phyloP scores from a whole-genome alignment of 1,140 invertebrate genomes.

The Rhopalosiphum maidis region DNA sequence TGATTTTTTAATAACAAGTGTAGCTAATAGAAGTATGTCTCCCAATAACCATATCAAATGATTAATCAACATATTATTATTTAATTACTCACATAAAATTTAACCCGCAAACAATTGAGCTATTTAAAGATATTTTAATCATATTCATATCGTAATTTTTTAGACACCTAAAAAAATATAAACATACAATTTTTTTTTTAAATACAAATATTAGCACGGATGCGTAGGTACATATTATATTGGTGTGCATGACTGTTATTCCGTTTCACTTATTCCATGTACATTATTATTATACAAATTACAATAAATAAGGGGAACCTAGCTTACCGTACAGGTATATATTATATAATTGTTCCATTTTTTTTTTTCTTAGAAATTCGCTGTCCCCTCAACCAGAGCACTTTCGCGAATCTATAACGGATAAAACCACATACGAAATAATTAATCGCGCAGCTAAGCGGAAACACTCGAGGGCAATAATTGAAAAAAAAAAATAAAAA shows the following conservation, averaged over 20 bases:
- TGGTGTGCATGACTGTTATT: not conserved
- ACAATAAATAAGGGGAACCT: not conserved
- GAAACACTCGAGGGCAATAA: not conserved
- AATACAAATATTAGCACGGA: not conserved
- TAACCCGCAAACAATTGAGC: not conserved
- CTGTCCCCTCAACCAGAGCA: not conserved
- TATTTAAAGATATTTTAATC: not conserved
- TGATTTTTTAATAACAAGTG: not conserved
- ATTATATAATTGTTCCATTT: not conserved
- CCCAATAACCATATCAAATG: not conserved
- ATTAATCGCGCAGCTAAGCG: not conserved
- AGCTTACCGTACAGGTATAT: not conserved
- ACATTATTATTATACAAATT: not conserved
- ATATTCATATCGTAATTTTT: not conserved
- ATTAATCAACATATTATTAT: not conserved
- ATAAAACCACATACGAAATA: not conserved
- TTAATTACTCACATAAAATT: not conserved
- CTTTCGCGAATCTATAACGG: no score
- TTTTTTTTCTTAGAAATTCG: not conserved
- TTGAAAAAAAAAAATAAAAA: not conserved
- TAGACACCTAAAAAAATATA: not conserved
- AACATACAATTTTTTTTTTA: not conserved
- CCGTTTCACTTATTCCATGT: not conserved
- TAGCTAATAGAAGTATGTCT: not conserved
- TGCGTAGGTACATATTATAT: not conserved